phyloP scores from a whole-genome alignment of 1,140 invertebrate species.

The Periplaneta americana region DNA sequence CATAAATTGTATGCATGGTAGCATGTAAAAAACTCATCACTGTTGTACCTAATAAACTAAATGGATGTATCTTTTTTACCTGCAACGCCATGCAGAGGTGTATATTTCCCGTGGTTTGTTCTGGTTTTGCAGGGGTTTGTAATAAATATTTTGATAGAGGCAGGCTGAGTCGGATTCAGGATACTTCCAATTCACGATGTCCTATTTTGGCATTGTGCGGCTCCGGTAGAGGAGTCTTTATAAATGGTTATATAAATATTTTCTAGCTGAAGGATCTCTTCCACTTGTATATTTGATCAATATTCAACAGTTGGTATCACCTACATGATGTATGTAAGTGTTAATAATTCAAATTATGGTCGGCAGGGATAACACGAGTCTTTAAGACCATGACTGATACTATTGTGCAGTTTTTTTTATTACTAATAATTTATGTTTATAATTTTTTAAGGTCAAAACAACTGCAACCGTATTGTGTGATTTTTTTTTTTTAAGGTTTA shows the following conservation, averaged over 20 bases:
- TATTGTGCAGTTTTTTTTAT: neutral
- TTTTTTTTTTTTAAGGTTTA: neutral
- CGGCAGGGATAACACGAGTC: constrained; percentile 5
- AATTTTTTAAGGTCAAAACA: neutral
- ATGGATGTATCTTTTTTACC: neutral
- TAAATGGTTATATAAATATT: neutral
- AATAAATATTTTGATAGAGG: neutral
- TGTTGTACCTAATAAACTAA: neutral
- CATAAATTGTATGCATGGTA: neutral
- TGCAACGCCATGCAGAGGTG: neutral
- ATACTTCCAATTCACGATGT: neutral
- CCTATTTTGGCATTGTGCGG: neutral
- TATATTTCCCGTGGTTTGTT: neutral
- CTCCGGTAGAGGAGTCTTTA: neutral
- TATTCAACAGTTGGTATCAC: neutral
- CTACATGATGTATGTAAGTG: neutral
- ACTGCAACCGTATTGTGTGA: neutral
- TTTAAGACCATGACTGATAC: constrained; percentile 1
- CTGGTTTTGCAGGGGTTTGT: neutral
- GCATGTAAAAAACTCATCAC: neutral
- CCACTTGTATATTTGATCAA: neutral
- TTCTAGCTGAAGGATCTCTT: neutral
- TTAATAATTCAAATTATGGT: neutral
- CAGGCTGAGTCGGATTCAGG: neutral
- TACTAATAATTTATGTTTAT: neutral